phyloP scores from a whole-genome alignment of 1,140 invertebrate genomes.

The Oncopeltus fasciatus region DNA sequence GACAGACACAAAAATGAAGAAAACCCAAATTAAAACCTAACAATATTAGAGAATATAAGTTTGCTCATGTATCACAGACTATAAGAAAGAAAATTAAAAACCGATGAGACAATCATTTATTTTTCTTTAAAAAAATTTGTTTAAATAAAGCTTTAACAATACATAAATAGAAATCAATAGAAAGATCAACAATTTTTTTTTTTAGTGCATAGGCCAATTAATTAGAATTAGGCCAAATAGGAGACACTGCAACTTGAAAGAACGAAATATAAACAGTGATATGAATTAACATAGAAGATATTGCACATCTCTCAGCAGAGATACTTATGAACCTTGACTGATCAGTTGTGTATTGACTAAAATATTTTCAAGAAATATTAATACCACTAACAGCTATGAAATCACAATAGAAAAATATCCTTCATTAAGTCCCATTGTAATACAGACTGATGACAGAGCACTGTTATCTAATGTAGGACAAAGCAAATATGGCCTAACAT shows the following conservation, averaged over 20 bases:
- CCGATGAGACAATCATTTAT: not conserved
- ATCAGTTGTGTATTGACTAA: too few relatives aligned
- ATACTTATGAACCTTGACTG: too few relatives aligned
- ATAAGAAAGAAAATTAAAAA: not conserved
- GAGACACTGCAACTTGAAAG: not conserved
- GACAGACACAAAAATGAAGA: too few relatives aligned
- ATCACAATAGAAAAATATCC: slow-evolving; percentile 1
- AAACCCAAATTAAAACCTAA: not conserved
- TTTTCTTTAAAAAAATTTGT: too few relatives aligned
- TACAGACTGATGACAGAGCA: not conserved
- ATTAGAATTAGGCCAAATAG: not conserved
- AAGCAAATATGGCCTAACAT: slow-evolving; percentile 2
- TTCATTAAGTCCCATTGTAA: not conserved
- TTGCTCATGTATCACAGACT: slow-evolving; percentile 8
- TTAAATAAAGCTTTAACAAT: not conserved
- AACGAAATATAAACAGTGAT: too few relatives aligned
- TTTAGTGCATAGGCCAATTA: not conserved
- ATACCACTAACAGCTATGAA: not conserved
- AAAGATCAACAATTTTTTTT: not conserved
- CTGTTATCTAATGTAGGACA: not conserved
- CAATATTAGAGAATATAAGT: not conserved
- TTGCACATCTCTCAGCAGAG: too few relatives aligned
- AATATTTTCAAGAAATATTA: too few relatives aligned
- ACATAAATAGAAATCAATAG: not conserved
- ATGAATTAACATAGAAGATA: too few relatives aligned